A percentile compares a stretch with the other conserved stretches of the same genome.
phyloP scores from a whole-genome alignment of 1,140 invertebrate species.

The Heliconius himera region DNA sequence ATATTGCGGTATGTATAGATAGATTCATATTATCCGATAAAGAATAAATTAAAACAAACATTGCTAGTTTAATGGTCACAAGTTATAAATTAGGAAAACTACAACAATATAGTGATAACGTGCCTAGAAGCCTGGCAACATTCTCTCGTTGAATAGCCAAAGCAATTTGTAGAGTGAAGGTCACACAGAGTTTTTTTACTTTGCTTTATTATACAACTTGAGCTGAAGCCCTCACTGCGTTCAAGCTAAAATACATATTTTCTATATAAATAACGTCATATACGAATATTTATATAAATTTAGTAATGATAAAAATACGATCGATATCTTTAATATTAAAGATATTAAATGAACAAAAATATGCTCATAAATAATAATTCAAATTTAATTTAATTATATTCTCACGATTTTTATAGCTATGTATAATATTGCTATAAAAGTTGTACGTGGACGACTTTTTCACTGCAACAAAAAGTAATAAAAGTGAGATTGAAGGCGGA shows the following conservation, averaged over 20 bases:
- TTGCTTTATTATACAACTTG: background rate
- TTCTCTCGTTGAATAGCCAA: slow-evolving; percentile 7
- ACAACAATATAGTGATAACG: background rate
- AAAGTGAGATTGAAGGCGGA: slow-evolving; percentile 34
- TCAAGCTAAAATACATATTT: background rate
- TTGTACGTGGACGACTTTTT: slow-evolving; percentile 13
- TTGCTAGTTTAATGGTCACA: background rate
- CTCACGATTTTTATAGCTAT: background rate
- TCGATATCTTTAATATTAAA: no score
- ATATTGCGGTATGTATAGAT: no score
- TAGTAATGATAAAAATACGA: no score
- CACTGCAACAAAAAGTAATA: slow-evolving; percentile 38
- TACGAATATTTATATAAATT: no score
- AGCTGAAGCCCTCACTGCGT: background rate
- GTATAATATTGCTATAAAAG: slow-evolving; percentile 9
- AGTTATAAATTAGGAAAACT: background rate
- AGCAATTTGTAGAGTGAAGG: background rate
- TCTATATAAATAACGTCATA: background rate
- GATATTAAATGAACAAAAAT: no score
- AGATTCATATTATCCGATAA: no score
- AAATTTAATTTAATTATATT: background rate
- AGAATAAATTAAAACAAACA: background rate
- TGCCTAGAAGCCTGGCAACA: slow-evolving; percentile 1
- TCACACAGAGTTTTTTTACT: background rate
- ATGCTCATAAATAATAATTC: no score